Evolutionary conservation across 2,113 vertebrate genomes (phyloP), one percentile per base, ranked within the genome.

Genomic region (Suricata suricatta): DNA sequence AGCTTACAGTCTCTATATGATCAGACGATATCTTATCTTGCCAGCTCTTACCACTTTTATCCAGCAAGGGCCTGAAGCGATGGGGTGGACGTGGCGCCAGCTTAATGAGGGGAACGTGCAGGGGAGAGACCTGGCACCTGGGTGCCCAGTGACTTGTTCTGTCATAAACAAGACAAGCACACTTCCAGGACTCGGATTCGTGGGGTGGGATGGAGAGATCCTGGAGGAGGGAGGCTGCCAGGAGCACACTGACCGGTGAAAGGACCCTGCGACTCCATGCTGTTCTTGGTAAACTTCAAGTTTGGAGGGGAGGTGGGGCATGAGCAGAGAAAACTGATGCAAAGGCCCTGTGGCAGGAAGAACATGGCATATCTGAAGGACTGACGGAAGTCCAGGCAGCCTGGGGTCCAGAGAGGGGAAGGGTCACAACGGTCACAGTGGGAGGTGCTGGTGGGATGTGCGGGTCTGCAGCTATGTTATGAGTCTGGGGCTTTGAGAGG

Each of bases 371-470:
- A 5, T 44, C 21, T 23, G 76, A 9, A n/a, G 41, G 27, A 11
- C 13, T 11, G 5, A 31, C 72, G 1, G 7, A 33, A 27, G 29
- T 7, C 54, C 60, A 38, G 68, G 60, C 25, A 54, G 47, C 35
- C 77, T n/a, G 63, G 91, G 11, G 14, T 33, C 33, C 33, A 0
- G 31, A 52, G 44, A 54, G 69, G 16, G 5, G 38, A 27, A 21
- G 7, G 2, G 68, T 4, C 9, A 5, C 11, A 3, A 50, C 44
- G 16, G 12, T 38, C 13, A 0, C 29, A 11, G 15, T 0, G 27
- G 19, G 7, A 25, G 3, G 41, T 14, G 1, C 13, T 9, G 7
- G 57, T 25, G 4, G 9, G 60, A 31, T 8, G 21, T 3, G 25
- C 77, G 1, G 1, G 6, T 23, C 66, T 15, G 25, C 21, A 5